Percentiles rank a stretch among this genome's conserved stretches.
phyloP scores from a whole-genome alignment of 1,140 invertebrate genomes.

The Lucilia sericata region DNA sequence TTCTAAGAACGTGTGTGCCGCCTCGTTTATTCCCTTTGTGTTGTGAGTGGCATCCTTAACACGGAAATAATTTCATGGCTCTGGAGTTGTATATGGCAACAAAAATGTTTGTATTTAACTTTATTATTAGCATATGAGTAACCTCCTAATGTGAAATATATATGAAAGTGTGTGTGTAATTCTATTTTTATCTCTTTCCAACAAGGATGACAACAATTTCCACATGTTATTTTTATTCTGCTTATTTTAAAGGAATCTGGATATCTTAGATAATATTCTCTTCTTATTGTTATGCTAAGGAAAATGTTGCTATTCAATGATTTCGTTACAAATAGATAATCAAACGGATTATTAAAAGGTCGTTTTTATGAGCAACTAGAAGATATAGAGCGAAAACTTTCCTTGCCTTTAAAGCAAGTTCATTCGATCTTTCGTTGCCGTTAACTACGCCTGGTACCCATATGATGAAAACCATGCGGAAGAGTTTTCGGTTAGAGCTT shows the following conservation, averaged over 20 bases:
- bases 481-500: no score
- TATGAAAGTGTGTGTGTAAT: background rate
- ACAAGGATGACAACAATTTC: conserved; percentile 28
- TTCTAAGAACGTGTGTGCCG: no score
- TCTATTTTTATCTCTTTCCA: background rate
- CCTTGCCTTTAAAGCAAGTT: no score
- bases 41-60: background rate
- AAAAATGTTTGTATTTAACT: conserved; percentile 48
- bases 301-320: background rate
- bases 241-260: background rate
- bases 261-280: background rate
- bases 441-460: no score
- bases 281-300: background rate
- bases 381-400: no score
- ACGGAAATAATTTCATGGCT: conserved; percentile 47
- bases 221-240: background rate
- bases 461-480: no score
- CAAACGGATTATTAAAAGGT: background rate
- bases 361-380: no score
- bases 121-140: conserved; percentile 47
- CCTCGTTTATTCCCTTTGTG: no score
- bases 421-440: no score
- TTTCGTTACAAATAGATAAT: background rate
- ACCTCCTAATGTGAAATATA: background rate
- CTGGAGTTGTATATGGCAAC: conserved; percentile 25